A percentile compares a stretch with the other conserved stretches of the same genome.
Evolutionary conservation across 2,797 vertebrate genomes (phyloP).

Genomic region (Clangula hyemalis): DNA sequence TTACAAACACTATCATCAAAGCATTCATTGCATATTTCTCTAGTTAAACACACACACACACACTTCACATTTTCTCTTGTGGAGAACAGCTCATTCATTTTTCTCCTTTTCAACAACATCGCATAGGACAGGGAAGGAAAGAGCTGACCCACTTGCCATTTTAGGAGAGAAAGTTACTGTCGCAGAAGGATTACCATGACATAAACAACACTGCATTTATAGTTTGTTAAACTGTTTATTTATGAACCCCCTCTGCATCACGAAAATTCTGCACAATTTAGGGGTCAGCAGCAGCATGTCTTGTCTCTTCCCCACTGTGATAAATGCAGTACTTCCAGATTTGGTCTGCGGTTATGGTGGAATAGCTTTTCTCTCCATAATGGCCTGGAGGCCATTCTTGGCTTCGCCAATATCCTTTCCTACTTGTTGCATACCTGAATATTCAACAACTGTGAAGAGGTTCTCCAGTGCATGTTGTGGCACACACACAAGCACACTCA

Average conservation of each 20-base stretch:
- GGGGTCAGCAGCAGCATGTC: neutral
- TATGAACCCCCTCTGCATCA: neutral
- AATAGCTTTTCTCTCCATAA: neutral
- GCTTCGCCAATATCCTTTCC: neutral
- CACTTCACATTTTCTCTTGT: neutral
- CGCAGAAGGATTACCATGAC: neutral
- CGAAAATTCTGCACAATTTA: neutral
- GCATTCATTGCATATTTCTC: neutral
- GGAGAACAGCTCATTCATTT: neutral
- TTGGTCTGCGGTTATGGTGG: neutral
- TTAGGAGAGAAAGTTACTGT: neutral
- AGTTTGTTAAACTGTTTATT: neutral
- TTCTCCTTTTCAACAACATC: rapidly evolving
- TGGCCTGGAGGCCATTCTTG: neutral
- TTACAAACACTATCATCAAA: neutral
- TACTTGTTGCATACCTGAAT: neutral
- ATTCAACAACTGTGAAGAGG: neutral
- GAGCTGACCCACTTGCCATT: neutral
- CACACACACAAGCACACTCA: neutral
- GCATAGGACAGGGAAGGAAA: neutral
- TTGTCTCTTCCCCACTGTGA: neutral
- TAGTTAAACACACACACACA: neutral
- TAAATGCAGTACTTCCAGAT: neutral
- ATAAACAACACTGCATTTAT: neutral
- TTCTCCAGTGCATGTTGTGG: neutral